Base-by-base conservation (phyloP, 30 jellyfish, hydroid and myxozoan species). In the Turritopsis dohrnii region DNA sequence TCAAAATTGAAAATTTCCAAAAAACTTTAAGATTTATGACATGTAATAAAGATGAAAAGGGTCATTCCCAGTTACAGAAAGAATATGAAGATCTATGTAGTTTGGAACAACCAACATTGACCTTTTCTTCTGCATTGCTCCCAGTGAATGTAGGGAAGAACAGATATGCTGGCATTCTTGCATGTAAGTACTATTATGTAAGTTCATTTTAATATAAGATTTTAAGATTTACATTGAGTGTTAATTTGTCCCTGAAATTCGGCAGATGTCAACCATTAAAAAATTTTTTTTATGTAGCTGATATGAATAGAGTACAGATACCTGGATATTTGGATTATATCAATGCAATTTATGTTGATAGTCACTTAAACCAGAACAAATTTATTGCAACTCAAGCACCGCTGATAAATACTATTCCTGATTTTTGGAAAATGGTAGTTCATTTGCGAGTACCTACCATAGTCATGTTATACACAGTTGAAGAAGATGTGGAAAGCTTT, bases 341-440 rank as follows among this genome's bases (percentile, higher is more conserved):
- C 19, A 87, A 92, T 75, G 98, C 98, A 22, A 79, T 87, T 16
- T 83, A 60, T 71, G 73, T 92, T 23, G 90, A 82, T 69, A 85
- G 94, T 53, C 84, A 80, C 73, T 18, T n/a, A n/a, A 53, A 24
- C 16, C 31, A 80, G 41, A 28, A 71, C 66, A 89, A 86, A 0
- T 92, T 80, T 74, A 88, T 92, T 16, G 96, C 95, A 28, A 80
- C 98, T 3, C 98, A 92, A 81, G 91, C 90, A 30, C 98, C 98
- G 0, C 53, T 84, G 75, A 24, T 54, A 53, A 29, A 28, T 65
- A 76, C 85, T 13, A 28, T 86, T 0, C 75, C 52, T 22, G 95
- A 92, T 54, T 92, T 92, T 75, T 92, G 96, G 96, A 89, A 65
- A 53, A 92, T 92, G 98, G 81, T 92, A 1, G 77, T 88, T 85